Evolutionary conservation across 92 coral and sea anemone species (phyloP), one percentile per base, ranked within the genome.

Genomic region (Hydrozoanthus gracilis): DNA sequence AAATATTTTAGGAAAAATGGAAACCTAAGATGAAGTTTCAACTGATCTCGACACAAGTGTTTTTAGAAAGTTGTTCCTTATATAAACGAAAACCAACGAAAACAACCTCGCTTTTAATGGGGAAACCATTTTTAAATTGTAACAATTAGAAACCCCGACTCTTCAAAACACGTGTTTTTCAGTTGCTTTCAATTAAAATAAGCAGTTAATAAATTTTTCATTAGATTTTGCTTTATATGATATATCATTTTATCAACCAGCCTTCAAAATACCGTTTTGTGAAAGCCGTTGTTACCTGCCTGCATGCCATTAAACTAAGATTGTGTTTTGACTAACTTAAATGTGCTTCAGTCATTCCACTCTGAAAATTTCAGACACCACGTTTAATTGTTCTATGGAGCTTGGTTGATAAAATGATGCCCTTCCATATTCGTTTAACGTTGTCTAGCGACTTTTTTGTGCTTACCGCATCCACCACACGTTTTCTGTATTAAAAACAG

Each of bases 131-230:
- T 27, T 27, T 27, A 27, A 27, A 27, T 27, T 27, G 39, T 27
- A 27, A 27, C 39, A 27, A 27, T 27, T 27, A 27, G 39, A 27
- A 27, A 54, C 15, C 44, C 55, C 45, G 18, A 55, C 72, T 9
- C 55, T 47, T 35, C 16, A 46, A 46, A 67, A 62, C 85, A 80
- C 85, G 85, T 80, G 85, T 64, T 80, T 65, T 65, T 50, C 85
- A 64, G 66, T 80, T 80, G n/a, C 35, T 80, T 80, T 46, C 48
- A 79, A 47, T 46, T 79, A 73, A 65, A 50, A 44, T 6, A 67
- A 65, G 73, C 8, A 27, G 58, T 62, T 80, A 66, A 80, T 65
- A 80, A 65, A 65, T 80, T 64, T 70, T 20, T 80, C 85, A 80
- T 80, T 67, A 80, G 48, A 27, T 27, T 27, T 27, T 27, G 35